Evolutionary conservation across 1,140 invertebrate genomes (phyloP).

Genomic region (Melanaphis sacchari): DNA sequence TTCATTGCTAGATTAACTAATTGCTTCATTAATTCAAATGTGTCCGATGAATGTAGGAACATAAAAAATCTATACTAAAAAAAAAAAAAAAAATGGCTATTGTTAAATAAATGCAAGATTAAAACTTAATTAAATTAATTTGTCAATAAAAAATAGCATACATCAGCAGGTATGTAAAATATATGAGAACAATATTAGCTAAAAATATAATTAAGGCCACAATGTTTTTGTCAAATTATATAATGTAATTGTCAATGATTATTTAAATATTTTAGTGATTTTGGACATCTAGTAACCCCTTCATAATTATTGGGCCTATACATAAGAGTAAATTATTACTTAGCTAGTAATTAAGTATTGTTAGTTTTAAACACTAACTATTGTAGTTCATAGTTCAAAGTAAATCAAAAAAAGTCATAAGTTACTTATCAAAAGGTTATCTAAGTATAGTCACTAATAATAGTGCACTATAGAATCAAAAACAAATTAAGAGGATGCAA

Average conservation of each 20-base stretch:
- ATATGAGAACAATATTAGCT: neutral
- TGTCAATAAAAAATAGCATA: neutral
- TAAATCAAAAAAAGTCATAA: neutral
- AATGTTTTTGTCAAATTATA: neutral
- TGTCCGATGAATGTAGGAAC: conserved; percentile 87
- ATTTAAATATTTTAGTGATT: neutral
- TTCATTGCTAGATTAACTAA: conserved; percentile 96
- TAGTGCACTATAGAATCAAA: neutral
- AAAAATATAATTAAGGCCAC: neutral
- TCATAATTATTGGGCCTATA: neutral
- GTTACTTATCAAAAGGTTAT: neutral
- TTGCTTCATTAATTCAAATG: conserved; percentile 91
- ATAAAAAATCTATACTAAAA: conserved; percentile 87
- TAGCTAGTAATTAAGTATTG: neutral
- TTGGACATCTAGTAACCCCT: neutral
- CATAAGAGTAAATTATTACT: neutral
- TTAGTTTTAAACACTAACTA: neutral
- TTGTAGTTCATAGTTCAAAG: neutral
- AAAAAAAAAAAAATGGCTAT: conserved; percentile 60
- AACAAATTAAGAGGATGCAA: neutral
- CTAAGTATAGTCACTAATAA: neutral
- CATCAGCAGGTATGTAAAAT: neutral
- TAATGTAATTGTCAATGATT: neutral
- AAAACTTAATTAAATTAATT: neutral
- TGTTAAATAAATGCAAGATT: neutral